Conservation (phyloP, 2,113 vertebrate genomes). For the Mixornis gularis region DNA sequence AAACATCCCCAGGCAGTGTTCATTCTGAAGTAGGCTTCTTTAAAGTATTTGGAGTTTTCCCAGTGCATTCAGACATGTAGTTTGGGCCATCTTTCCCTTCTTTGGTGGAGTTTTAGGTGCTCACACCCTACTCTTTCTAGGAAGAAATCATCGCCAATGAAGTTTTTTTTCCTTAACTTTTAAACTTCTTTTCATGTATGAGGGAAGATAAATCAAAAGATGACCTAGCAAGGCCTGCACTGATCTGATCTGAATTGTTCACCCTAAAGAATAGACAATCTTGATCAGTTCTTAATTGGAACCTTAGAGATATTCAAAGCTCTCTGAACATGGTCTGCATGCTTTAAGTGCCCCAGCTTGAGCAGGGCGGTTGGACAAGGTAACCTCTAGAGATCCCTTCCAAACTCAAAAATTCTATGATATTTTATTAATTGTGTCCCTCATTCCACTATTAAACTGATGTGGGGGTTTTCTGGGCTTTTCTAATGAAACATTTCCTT, state of each 20-base stretch:
- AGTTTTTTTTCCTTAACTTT: background rate
- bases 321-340: background rate
- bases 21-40: background rate
- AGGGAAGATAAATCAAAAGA: background rate
- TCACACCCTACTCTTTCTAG: background rate
- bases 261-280: background rate
- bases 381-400: background rate
- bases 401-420: background rate
- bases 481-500: background rate
- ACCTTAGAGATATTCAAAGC: background rate
- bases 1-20: conserved; percentile 44
- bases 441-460: background rate
- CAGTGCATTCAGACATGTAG: background rate
- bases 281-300: background rate
- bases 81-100: background rate
- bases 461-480: background rate
- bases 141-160: background rate
- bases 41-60: background rate
- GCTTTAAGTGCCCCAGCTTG: background rate
- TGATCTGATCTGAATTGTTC: background rate
- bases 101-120: background rate
- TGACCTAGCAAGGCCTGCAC: background rate
- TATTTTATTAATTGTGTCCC: background rate
- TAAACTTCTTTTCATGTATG: background rate
- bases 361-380: background rate